Conservation (phyloP, 2,113 vertebrate genomes). For the Ornithorhynchus anatinus region DNA sequence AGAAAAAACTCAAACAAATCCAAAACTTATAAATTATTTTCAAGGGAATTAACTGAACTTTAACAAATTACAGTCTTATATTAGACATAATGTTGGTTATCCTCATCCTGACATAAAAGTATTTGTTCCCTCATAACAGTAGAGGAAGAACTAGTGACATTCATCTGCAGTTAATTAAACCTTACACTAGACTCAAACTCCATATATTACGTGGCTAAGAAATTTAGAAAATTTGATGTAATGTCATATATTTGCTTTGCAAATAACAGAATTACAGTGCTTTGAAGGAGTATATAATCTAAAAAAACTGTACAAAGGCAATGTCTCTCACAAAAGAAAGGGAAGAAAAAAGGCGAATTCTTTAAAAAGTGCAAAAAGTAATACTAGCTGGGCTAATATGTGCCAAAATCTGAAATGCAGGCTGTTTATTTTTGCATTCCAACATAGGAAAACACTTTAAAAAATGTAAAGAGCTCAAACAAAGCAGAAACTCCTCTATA, state of each 20-base stretch:
- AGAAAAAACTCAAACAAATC: conserved; percentile 21
- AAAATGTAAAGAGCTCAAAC: conserved; percentile 30
- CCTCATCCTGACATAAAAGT: conserved; percentile 26
- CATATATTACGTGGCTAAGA: conserved; percentile 41
- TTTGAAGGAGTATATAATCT: conserved; percentile 48
- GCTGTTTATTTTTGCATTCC: conserved; percentile 62
- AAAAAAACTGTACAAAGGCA: conserved; percentile 63
- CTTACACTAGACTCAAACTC: conserved; percentile 33
- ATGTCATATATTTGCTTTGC: conserved; percentile 70
- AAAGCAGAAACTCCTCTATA: conserved; percentile 40
- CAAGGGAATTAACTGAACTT: conserved; percentile 36
- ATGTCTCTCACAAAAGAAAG: conserved; percentile 58
- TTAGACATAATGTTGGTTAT: too few species aligned
- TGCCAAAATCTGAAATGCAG: conserved; percentile 65
- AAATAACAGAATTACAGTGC: conserved; percentile 66
- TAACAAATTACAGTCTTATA: conserved; percentile 39
- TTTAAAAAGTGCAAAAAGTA: conserved; percentile 55
- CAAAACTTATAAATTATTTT: too few species aligned
- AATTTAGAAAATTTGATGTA: conserved; percentile 50
- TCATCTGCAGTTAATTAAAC: conserved; percentile 27
- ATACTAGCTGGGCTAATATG: conserved; percentile 31
- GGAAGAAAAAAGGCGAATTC: conserved; percentile 57
- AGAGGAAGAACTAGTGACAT: conserved; percentile 16
- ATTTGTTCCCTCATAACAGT: not conserved
- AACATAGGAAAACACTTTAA: conserved; percentile 61